Conservation (phyloP, 2,888 invertebrate genomes). For the Ectobius pallidus region DNA sequence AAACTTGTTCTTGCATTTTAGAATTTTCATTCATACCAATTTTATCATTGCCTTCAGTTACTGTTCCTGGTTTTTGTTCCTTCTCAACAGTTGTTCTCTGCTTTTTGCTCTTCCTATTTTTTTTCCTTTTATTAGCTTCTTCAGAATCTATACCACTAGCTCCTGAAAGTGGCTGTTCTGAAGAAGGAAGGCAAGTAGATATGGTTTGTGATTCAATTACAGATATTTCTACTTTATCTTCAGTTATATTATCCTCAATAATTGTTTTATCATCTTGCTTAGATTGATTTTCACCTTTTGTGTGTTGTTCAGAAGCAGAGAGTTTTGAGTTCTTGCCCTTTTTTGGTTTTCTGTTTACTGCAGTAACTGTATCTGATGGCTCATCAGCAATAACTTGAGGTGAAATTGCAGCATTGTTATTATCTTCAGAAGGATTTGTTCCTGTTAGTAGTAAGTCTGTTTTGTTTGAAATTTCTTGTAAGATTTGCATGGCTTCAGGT, state of each 20-base stretch:
- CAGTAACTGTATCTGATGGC: too few species aligned
- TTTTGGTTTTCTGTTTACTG: background rate
- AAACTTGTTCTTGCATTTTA: too few species aligned
- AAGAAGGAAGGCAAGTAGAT: background rate
- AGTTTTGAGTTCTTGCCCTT: background rate
- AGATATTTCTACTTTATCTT: background rate
- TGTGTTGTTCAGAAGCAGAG: background rate
- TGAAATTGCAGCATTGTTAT: background rate
- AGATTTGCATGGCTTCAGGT: constrained; percentile 13
- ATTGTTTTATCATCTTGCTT: constrained; percentile 17
- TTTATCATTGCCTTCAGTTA: too few species aligned
- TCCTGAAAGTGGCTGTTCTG: too few species aligned
- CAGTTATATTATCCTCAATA: background rate
- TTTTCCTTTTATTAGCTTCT: constrained; percentile 1
- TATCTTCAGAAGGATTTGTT: too few species aligned
- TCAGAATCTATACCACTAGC: background rate
- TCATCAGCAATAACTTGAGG: background rate
- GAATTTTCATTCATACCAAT: too few species aligned
- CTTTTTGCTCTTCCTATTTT: background rate
- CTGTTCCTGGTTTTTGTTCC: too few species aligned
- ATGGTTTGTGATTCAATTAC: background rate
- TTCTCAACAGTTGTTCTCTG: too few species aligned
- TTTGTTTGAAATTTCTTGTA: background rate
- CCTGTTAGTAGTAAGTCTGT: too few species aligned
- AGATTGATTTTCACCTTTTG: background rate